These are phyloP conservation scores for Ceratina australensis DNA, from an alignment of 1,140 invertebrate species.

Conservation along the genomic window DNA sequence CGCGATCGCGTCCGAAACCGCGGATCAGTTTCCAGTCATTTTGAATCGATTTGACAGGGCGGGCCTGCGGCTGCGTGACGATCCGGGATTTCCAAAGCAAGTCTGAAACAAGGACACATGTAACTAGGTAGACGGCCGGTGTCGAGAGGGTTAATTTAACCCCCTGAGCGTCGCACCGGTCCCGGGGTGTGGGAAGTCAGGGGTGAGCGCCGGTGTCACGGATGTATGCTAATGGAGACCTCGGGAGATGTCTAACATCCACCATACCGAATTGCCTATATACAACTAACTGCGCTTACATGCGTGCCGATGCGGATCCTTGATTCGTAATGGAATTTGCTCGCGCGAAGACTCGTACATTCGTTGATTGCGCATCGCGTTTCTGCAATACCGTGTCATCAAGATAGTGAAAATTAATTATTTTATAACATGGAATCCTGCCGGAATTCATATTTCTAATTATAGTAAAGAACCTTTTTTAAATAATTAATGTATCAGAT, in stretches of 20 bases:
- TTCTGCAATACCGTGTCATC: too few species aligned
- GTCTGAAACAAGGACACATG: conserved; percentile 41
- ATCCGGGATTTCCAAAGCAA: conserved; percentile 19
- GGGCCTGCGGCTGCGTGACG: background rate
- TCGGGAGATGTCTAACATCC: conserved; percentile 71
- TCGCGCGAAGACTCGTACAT: background rate
- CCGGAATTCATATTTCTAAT: too few species aligned
- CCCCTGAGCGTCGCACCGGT: conserved; percentile 33
- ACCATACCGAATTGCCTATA: conserved; percentile 60
- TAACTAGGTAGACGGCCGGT: conserved; percentile 45
- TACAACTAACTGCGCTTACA: conserved; percentile 44
- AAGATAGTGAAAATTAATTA: too few species aligned
- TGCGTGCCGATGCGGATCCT: conserved; percentile 18
- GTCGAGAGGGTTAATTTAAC: conserved; percentile 66
- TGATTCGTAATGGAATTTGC: conserved; percentile 34
- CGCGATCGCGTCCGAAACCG: conserved; percentile 2
- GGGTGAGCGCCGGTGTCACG: conserved; percentile 64
- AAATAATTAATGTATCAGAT: too few species aligned
- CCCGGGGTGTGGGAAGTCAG: conserved; percentile 63
- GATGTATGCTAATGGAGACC: conserved; percentile 75
- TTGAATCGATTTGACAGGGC: conserved; percentile 28
- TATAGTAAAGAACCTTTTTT: too few species aligned
- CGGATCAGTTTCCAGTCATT: conserved; percentile 31
- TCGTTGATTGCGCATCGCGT: too few species aligned
- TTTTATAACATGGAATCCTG: too few species aligned